These are phyloP conservation scores for Aporophyla lueneburgensis DNA, from an alignment of 2,888 invertebrate species.

Conservation along the genomic window DNA sequence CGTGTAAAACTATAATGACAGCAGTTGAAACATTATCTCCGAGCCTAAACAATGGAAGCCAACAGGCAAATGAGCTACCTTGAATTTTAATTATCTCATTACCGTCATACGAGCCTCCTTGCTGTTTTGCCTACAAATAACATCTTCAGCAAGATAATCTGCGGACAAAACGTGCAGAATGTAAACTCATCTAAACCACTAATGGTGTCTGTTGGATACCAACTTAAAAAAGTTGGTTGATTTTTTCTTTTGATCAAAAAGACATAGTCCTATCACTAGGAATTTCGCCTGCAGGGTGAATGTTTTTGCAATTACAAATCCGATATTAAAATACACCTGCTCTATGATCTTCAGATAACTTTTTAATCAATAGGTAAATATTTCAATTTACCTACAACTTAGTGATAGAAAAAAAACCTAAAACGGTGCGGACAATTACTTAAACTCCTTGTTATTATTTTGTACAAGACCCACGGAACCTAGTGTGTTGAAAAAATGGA, in stretches of 20 bases:
- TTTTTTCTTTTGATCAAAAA: background rate
- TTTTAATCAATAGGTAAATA: background rate
- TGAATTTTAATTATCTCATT: conserved; percentile 64
- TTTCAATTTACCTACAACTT: background rate
- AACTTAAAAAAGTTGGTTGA: background rate
- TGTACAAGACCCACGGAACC: too few relatives aligned
- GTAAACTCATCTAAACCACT: conserved; percentile 1
- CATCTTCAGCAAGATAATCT: conserved; percentile 36
- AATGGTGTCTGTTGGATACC: background rate
- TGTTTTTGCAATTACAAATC: background rate
- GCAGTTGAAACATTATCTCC: conserved; percentile 34
- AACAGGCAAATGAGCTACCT: conserved; percentile 42
- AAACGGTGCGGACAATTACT: too few relatives aligned
- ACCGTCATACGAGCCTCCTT: conserved; percentile 35
- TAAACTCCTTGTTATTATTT: too few relatives aligned
- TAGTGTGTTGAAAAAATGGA: too few relatives aligned
- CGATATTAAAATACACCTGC: background rate
- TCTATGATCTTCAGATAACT: background rate
- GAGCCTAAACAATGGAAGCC: conserved; percentile 34
- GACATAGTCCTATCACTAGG: background rate
- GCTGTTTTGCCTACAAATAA: conserved; percentile 47
- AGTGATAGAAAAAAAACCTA: too few relatives aligned
- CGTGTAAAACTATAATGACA: conserved; percentile 7
- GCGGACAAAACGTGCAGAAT: conserved; percentile 25
- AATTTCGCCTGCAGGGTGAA: background rate